phyloP scores from a whole-genome alignment of 1,140 invertebrate species.

The Papilio machaon region DNA sequence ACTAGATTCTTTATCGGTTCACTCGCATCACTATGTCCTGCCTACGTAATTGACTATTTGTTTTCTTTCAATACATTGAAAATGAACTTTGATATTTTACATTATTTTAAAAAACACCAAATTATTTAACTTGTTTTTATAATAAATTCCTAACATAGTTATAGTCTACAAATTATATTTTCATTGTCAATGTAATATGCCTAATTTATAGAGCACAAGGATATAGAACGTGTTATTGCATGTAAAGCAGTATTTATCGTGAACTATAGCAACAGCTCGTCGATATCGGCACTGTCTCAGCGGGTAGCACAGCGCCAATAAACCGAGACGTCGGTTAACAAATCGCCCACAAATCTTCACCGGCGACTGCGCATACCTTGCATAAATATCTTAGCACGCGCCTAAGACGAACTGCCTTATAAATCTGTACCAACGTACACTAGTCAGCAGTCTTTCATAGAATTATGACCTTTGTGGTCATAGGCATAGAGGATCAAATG shows the following conservation, averaged over 20 bases:
- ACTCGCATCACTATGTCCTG: conserved; percentile 37
- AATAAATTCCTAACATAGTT: background rate
- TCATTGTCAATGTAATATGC: background rate
- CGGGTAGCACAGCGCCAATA: conserved; percentile 41
- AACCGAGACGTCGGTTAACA: conserved; percentile 52
- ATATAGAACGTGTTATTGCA: conserved; percentile 11
- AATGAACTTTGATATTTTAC: background rate
- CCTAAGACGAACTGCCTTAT: conserved; percentile 45
- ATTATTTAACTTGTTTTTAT: no score
- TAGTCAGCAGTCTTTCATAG: conserved; percentile 5
- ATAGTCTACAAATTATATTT: background rate
- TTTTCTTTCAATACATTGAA: background rate
- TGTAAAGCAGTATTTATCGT: conserved; percentile 22
- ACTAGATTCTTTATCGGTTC: conserved; percentile 68
- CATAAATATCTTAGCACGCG: conserved; percentile 59
- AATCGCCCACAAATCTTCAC: conserved; percentile 66
- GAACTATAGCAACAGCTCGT: conserved; percentile 14
- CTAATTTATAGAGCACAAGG: background rate
- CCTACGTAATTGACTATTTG: conserved; percentile 25
- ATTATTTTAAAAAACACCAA: no score
- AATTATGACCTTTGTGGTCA: background rate
- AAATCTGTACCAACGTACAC: conserved; percentile 44
- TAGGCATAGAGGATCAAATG: background rate
- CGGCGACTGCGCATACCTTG: conserved; percentile 47
- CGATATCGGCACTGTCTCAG: conserved; percentile 33